Evolutionary conservation across 2,888 invertebrate species (phyloP).

Genomic region (Drosophila tripunctata): DNA sequence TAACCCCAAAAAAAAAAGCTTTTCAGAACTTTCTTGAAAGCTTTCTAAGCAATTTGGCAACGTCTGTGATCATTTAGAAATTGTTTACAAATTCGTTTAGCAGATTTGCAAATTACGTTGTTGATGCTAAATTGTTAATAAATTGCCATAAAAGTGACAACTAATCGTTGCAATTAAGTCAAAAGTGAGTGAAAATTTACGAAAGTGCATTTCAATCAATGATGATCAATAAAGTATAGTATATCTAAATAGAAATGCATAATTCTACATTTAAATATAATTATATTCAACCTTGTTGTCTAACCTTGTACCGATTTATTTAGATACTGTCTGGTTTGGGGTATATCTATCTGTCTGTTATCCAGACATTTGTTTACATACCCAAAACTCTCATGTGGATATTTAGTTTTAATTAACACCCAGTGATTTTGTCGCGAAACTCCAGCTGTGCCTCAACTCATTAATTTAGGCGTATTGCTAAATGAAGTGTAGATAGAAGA

Average conservation of each 20-base stretch:
- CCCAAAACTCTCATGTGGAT: constrained; percentile 26
- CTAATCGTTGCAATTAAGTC: constrained; percentile 23
- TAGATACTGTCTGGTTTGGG: not conserved
- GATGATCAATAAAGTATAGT: constrained; percentile 3
- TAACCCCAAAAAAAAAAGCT: not conserved
- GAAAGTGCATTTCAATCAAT: not conserved
- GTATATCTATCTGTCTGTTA: not conserved
- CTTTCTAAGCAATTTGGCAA: not conserved
- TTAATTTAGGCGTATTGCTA: constrained; percentile 14
- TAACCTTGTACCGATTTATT: not conserved
- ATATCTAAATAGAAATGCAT: too few species aligned
- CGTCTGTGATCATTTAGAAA: constrained; percentile 25
- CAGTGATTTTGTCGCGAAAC: not conserved
- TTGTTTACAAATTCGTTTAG: constrained; percentile 27
- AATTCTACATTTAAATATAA: too few species aligned
- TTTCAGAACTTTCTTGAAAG: too few species aligned
- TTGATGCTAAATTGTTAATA: not conserved
- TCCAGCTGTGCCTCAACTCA: constrained; percentile 25
- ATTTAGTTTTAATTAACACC: constrained; percentile 36
- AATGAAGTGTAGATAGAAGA: not conserved
- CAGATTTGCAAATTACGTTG: constrained; percentile 14
- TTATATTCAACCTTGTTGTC: not conserved
- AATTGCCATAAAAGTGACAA: constrained; percentile 12
- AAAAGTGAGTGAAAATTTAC: constrained; percentile 34
- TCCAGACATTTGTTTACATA: constrained; percentile 56